Percentiles rank a stretch among this genome's conserved stretches.
phyloP scores from a whole-genome alignment of 2,113 vertebrate genomes.

The Formicarius rufipectus region DNA sequence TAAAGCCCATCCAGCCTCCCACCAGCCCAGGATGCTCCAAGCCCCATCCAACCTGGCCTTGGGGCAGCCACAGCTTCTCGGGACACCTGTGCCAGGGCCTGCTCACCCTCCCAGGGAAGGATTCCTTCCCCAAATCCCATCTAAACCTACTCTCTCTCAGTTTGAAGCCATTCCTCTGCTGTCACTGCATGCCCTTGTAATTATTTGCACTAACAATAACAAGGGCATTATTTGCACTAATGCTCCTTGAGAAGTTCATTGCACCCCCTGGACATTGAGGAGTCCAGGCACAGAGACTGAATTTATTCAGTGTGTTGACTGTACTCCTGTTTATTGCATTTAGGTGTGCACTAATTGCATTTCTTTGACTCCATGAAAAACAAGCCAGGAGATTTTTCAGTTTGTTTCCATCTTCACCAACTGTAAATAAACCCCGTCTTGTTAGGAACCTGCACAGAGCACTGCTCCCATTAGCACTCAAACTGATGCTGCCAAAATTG shows the following conservation, averaged over 20 bases:
- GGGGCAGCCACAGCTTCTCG: not conserved
- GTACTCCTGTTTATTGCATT: not conserved
- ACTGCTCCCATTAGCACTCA: not conserved
- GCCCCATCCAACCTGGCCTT: not conserved
- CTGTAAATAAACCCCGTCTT: not conserved
- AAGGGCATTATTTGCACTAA: not conserved
- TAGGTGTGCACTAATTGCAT: not conserved
- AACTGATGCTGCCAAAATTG: not conserved
- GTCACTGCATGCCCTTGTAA: not conserved
- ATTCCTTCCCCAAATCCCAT: rapidly evolving
- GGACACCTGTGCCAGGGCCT: not conserved
- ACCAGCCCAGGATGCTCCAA: not conserved
- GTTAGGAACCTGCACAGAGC: not conserved
- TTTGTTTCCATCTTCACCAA: not conserved
- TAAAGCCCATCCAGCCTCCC: not conserved
- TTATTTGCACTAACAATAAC: not conserved
- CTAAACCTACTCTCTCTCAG: not conserved
- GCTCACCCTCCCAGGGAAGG: not conserved
- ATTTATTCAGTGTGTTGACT: not conserved
- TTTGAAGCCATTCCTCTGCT: rapidly evolving
- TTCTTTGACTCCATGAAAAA: not conserved
- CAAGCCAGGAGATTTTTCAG: not conserved
- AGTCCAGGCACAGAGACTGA: not conserved
- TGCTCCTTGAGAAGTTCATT: not conserved
- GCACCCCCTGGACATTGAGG: not conserved